phyloP scores from a whole-genome alignment of 2,797 vertebrate genomes.

The Rhincodon typus region DNA sequence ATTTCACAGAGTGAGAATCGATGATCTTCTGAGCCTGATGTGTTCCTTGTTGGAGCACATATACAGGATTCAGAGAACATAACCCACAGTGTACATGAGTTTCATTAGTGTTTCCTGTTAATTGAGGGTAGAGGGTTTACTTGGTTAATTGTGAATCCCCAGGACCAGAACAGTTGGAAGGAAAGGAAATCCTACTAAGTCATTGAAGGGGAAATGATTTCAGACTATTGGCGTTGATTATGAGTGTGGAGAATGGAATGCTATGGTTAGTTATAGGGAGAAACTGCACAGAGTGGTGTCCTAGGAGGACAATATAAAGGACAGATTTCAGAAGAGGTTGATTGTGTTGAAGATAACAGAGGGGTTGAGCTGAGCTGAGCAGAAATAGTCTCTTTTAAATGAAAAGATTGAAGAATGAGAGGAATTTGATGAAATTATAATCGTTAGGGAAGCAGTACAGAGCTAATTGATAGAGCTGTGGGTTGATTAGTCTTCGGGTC shows the following conservation, averaged over 20 bases:
- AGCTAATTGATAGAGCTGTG: too few relatives aligned
- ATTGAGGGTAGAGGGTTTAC: neutral
- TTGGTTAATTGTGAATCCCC: neutral
- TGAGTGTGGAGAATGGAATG: neutral
- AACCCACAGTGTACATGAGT: neutral
- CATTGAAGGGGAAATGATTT: neutral
- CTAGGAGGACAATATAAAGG: too few relatives aligned
- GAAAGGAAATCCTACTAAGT: neutral
- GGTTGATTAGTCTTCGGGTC: too few relatives aligned
- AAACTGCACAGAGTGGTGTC: neutral
- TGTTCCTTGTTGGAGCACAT: neutral
- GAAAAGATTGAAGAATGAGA: too few relatives aligned
- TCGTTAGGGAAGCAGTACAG: too few relatives aligned
- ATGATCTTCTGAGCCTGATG: neutral
- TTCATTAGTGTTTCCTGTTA: neutral
- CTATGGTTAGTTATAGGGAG: too few relatives aligned
- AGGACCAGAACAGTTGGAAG: neutral
- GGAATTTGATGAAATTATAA: too few relatives aligned
- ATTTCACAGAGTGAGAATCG: neutral
- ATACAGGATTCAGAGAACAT: neutral
- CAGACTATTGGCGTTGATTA: neutral
- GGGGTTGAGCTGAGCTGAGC: too few relatives aligned
- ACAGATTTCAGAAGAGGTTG: too few relatives aligned
- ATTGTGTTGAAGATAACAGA: too few relatives aligned
- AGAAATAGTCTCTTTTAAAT: too few relatives aligned